Base-by-base conservation (phyloP, 2,888 invertebrate species). In the Perdita meconis region DNA sequence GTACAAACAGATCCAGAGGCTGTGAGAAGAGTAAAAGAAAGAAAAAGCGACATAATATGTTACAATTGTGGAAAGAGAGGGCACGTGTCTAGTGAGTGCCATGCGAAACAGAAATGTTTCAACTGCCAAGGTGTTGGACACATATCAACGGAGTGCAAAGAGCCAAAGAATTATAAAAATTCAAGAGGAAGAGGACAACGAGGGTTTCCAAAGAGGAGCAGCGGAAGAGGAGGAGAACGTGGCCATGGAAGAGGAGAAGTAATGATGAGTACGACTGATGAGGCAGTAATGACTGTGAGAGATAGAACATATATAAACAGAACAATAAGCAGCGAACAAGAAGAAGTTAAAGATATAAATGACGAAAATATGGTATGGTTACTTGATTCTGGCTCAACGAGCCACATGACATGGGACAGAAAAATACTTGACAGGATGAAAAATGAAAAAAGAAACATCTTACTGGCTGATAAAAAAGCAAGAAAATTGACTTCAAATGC, bases 371-470 rank as follows among this genome's bases (percentile, higher is more conserved):
- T 36, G 10, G 8, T 12, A 1, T 67, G 65, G 34, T 26, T 67
- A 13, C n/a, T 68, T 12, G 68, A 68, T 8, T 60, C 60, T 13
- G 61, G 69, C 12, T 53, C 61, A 10, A 69, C 69, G 6, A 69
- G 69, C 36, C 69, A 69, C 24, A 60, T 61, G 69, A 30, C 53
- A 0, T 38, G 13, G 12, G 38, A 68, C 5, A 13, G 3, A 26
- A 8, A 30, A 30, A 67, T 42, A 4, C 42, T 59, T 59, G 59
- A 59, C 1, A 59, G 2, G 0, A 1, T 59, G 10, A 2, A 16
- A 0, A 26, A 22, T 0, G 59, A 59, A 1, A 13, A 40, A n/a
- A 42, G 57, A 10, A 12, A 59, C 26, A 59, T 59, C 3, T 12
- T 10, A 2, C 0, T 61, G 6, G 30, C 61, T 0, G 47, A 47